Conservation (phyloP, 2,113 vertebrate genomes). For the Puma concolor region DNA sequence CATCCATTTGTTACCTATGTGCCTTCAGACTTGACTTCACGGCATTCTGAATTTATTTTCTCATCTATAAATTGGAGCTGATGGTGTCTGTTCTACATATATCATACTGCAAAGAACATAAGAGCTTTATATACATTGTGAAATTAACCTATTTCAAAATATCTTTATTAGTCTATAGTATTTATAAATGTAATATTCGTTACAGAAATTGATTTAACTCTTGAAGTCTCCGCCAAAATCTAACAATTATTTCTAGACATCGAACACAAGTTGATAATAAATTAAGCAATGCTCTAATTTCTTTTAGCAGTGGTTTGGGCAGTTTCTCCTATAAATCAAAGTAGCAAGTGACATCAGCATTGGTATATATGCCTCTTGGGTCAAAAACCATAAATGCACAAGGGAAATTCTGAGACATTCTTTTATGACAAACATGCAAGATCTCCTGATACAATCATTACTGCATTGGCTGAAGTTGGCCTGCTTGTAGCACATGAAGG, state of each 20-base stretch:
- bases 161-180: not conserved
- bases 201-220: not conserved
- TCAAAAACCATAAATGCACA: not conserved
- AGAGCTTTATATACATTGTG: not conserved
- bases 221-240: not conserved
- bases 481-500: not conserved
- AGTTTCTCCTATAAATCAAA: conserved; percentile 3
- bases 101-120: not conserved
- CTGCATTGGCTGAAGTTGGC: not conserved
- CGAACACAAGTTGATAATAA: conserved; percentile 18
- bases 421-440: not conserved
- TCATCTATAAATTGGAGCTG: not conserved
- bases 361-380: not conserved
- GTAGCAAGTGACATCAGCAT: not conserved
- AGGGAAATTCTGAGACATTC: not conserved
- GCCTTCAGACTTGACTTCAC: not conserved
- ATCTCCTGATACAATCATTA: not conserved
- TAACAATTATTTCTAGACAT: not conserved
- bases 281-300: conserved; percentile 37
- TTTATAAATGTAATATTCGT: not conserved
- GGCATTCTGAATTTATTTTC: not conserved
- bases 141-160: not conserved
- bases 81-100: not conserved
- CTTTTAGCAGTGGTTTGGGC: not conserved
- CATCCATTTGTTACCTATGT: not conserved